Base-by-base conservation (phyloP, 1,140 invertebrate species). In the Radopholus similis region DNA sequence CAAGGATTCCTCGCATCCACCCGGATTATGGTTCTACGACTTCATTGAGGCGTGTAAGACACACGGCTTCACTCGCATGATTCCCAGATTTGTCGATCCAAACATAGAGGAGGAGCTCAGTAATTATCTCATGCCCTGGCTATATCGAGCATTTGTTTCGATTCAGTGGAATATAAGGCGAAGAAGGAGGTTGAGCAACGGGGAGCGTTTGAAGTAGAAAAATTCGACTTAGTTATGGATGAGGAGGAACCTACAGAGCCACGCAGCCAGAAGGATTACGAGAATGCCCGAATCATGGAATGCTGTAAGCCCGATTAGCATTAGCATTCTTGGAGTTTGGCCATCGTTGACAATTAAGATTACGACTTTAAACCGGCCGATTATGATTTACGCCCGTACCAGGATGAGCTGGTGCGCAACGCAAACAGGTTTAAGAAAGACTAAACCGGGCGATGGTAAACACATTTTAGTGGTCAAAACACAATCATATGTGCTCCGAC, bases 401-500 rank as follows among this genome's bases (percentile, higher is more conserved):
- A 79, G 40, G 56, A 69, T 32, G 77, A 79, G 42, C 59, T 79
- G 32, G 67, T 68, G 4, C 38, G 58, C 13, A 32, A 58, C 18
- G 77, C 78, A 9, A 62, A 77, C 18, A 37, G 54, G 49, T 51
- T 75, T 73, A 3, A 67, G 64, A 28, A 79, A 75, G 18, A 72
- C 55, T 26, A 26, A 26, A 13, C 23, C 18, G 18, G 34, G 26
- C 2, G n/a, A 4, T n/a, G 26, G 3, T 18, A 18, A 56, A 37
- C 30, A 32, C 30, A 3, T 28, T 51, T 57, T n/a, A 64, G 51
- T 34, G 26, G 15, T 2, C 49, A 30, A 64, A 51, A 64, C 15
- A 64, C 62, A 34, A 54, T 64, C 32, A 58, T 64, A 35, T 77
- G 77, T 49, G 77, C 78, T 11, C 77, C 77, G n/a, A 79, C 77